These are phyloP conservation scores for Entomyzon cyanotis DNA, from an alignment of 2,113 vertebrate genomes.

Conservation along the genomic window DNA sequence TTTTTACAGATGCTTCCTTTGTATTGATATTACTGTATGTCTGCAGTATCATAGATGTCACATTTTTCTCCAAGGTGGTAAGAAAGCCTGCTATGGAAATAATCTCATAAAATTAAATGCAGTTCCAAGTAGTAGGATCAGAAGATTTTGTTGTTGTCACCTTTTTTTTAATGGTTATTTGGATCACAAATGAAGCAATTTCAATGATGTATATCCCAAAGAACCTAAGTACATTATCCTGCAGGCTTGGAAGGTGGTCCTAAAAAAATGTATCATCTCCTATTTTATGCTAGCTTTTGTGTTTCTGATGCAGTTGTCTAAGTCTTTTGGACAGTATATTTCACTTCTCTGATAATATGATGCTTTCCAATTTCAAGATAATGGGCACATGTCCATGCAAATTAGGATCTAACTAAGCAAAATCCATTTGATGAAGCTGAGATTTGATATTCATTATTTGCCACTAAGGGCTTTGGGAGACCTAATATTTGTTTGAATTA, in stretches of 20 bases:
- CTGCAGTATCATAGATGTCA: background rate
- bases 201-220: conserved; percentile 63
- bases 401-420: conserved; percentile 53
- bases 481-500: background rate
- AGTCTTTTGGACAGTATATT: conserved; percentile 46
- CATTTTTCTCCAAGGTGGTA: background rate
- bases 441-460: background rate
- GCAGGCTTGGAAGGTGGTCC: conserved; percentile 62
- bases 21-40: background rate
- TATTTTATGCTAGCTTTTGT: conserved; percentile 59
- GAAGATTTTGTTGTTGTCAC: background rate
- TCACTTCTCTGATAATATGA: conserved; percentile 26
- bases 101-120: background rate
- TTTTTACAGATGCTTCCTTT: background rate
- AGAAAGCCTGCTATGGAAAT: background rate
- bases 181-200: conserved; percentile 46
- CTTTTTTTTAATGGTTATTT: background rate
- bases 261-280: conserved; percentile 73
- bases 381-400: conserved; percentile 40
- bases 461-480: conserved; percentile 8
- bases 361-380: conserved; percentile 60
- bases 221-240: conserved; percentile 61
- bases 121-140: background rate
- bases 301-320: conserved; percentile 53
- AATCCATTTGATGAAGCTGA: background rate